Percentiles rank a stretch among this genome's conserved stretches.
Evolutionary conservation across 2,113 vertebrate genomes (phyloP).

Genomic region (Amphiprion percula): DNA sequence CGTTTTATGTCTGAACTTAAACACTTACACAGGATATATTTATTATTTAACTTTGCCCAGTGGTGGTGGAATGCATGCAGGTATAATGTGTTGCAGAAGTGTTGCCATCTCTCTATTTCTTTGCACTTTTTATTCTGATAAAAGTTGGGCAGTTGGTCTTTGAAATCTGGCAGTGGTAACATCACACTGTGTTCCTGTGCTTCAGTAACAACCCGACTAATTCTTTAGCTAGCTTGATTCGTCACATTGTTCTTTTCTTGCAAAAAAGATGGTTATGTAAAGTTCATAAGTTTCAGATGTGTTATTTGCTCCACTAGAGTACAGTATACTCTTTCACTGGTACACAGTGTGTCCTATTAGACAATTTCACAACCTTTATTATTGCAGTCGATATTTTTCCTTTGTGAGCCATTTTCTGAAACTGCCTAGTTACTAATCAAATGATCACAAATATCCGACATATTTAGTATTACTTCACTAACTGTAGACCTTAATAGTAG

Average conservation of each 20-base stretch:
- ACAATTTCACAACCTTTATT: no score
- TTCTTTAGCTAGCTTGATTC: neutral
- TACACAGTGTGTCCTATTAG: neutral
- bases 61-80: constrained; percentile 11
- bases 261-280: neutral
- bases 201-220: neutral
- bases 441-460: neutral
- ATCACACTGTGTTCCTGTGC: neutral
- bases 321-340: neutral
- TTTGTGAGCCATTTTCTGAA: neutral
- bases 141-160: constrained; percentile 9
- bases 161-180: constrained; percentile 3
- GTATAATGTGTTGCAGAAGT: constrained; percentile 22
- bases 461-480: neutral
- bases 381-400: neutral
- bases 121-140: constrained; percentile 5
- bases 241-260: neutral
- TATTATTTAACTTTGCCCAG: constrained; percentile 46
- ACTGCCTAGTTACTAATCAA: neutral
- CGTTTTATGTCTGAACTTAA: constrained; percentile 52
- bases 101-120: constrained; percentile 1
- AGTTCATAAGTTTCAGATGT: neutral
- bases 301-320: neutral
- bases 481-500: neutral
- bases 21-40: constrained; percentile 49